phyloP scores from a whole-genome alignment of 2,113 vertebrate species.

The Grallaria varia region DNA sequence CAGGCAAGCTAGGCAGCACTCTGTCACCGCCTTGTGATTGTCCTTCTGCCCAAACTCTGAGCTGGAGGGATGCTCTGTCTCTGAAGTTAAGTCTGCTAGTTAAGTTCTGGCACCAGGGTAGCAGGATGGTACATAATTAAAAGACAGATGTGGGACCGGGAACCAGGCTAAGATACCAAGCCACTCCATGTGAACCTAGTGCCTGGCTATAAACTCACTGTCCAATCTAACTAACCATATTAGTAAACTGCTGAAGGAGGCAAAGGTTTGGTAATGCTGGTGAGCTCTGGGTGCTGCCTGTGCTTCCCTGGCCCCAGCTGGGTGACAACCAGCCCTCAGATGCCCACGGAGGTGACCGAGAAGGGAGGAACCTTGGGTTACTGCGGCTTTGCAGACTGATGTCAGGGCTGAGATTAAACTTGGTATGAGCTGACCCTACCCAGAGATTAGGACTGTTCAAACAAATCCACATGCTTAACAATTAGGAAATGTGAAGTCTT shows the following conservation, averaged over 20 bases:
- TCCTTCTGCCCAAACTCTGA: not conserved
- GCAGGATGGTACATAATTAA: not conserved
- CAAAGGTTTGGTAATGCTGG: not conserved
- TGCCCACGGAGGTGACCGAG: not conserved
- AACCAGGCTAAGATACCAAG: not conserved
- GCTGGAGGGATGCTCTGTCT: not conserved
- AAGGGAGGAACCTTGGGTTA: not conserved
- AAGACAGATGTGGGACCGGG: not conserved
- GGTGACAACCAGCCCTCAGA: not conserved
- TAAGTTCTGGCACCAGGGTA: not conserved
- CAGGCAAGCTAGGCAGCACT: not conserved
- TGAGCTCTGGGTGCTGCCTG: not conserved
- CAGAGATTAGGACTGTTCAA: not conserved
- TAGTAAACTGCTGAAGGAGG: not conserved
- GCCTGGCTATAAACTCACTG: not conserved
- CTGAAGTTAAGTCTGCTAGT: not conserved
- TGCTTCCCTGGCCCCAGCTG: not conserved
- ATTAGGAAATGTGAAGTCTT: not conserved
- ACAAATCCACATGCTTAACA: not conserved
- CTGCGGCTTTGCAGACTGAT: not conserved
- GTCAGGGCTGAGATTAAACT: not conserved
- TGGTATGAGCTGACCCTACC: accelerated
- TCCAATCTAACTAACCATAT: not conserved
- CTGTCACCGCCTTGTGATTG: not conserved
- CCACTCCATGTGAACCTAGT: not conserved